Conservation (phyloP, 2,888 invertebrate genomes). For the Teleogryllus oceanicus region DNA sequence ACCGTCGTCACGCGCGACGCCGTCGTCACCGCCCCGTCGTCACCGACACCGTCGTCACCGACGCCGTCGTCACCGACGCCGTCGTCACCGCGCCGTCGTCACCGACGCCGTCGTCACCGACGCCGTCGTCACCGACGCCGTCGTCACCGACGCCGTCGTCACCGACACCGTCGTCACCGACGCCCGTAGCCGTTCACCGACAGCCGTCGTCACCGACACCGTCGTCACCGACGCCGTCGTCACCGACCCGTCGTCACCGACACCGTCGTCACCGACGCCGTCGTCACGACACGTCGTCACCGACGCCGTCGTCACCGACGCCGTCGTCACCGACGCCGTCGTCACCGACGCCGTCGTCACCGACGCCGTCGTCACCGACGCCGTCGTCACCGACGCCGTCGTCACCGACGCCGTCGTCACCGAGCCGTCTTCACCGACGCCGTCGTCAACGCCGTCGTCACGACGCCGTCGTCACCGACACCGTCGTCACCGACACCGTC, state of each 20-base stretch:
- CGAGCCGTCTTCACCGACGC: too few relatives aligned
- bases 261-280: constrained; percentile 35
- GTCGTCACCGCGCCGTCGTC: constrained; percentile 52
- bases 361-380: too few relatives aligned
- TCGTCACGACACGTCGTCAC: constrained; percentile 44
- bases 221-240: constrained; percentile 3
- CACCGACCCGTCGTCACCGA: constrained; percentile 29
- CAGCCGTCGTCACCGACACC: background rate
- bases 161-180: background rate
- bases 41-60: constrained; percentile 31
- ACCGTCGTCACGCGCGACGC: constrained; percentile 26
- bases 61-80: constrained; percentile 46
- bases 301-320: constrained; percentile 49
- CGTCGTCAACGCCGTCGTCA: constrained; percentile 21
- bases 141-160: too few relatives aligned
- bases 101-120: constrained; percentile 45
- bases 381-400: background rate
- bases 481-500: fast-evolving
- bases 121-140: too few relatives aligned
- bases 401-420: background rate
- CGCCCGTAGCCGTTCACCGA: fast-evolving
- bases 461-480: background rate
- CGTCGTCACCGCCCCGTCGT: constrained; percentile 33
- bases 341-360: too few relatives aligned
- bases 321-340: constrained; percentile 51